Evolutionary conservation across 2,797 vertebrate genomes (phyloP), one percentile per base, ranked within the genome.

Genomic region (Masticophis lateralis): DNA sequence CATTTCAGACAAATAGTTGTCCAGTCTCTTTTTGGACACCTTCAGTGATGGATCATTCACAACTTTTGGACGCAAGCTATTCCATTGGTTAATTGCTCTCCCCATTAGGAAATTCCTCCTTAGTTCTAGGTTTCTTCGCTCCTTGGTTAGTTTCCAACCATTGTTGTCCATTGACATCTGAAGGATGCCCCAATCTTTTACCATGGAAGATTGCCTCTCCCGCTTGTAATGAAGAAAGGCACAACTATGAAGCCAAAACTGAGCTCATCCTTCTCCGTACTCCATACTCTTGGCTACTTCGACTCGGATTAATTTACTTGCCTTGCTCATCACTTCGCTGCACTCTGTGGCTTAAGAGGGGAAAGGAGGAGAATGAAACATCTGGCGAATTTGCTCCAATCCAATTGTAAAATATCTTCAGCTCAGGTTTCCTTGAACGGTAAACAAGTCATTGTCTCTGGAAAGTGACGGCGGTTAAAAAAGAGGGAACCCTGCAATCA

Each of bases 341-440:
- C 94, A 87, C 61, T 97, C 91, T 95, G 69, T 93, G 96, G 96
- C 96, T 97, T 97, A 97, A 95, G 95, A 96, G 92, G 97, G 95
- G 93, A 96, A 93, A 20, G 74, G 18, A 95, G 88, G 94, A 94
- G 94, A 96, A 89, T 96, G 95, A 97, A 98, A 98, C 97, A 97
- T 97, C 97, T 97, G 97, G 96, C 94, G 97, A 96, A 96, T 96
- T 97, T 96, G 95, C 93, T 95, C 94, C 90, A 95, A 95, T 97
- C 94, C 94, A 95, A 93, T 97, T 97, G 97, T 95, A 95, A 98
- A 97, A 97, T 96, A 96, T 95, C 96, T 97, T 96, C 95, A 93
- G 94, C 96, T 95, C 96, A 94, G 93, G 95, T 97, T 96, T 96
- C 94, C 95, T 43, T 95, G 95, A 95, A 97, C 96, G 95, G 96